phyloP scores from a whole-genome alignment of 2,113 vertebrate genomes.

The Raja brachyura region DNA sequence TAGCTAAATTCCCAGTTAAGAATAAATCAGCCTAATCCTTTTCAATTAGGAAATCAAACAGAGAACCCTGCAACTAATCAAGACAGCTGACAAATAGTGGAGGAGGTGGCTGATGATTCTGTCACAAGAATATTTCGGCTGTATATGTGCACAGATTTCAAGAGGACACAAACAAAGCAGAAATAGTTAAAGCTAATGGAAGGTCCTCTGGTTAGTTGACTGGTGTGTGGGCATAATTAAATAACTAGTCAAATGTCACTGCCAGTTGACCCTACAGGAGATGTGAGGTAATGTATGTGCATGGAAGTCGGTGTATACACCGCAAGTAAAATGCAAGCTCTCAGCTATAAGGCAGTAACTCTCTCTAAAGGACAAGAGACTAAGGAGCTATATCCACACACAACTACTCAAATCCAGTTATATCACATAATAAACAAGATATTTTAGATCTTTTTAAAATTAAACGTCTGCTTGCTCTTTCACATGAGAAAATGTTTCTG shows the following conservation, averaged over 20 bases:
- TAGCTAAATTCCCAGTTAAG: too few species aligned
- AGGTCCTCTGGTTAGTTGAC: not conserved
- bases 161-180: not conserved
- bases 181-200: not conserved
- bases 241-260: not conserved
- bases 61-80: not conserved
- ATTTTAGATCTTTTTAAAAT: not conserved
- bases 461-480: not conserved
- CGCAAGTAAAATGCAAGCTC: not conserved
- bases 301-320: not conserved
- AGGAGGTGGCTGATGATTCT: not conserved
- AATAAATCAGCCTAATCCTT: too few species aligned
- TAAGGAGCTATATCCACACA: not conserved
- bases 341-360: not conserved
- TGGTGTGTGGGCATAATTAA: not conserved
- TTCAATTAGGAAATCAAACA: not conserved
- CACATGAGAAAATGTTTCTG: slow-evolving; percentile 18
- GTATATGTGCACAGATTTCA: not conserved
- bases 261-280: not conserved
- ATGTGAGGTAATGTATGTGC: not conserved
- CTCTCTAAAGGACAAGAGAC: not conserved
- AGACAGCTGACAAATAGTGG: not conserved
- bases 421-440: not conserved
- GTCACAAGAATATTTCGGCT: not conserved
- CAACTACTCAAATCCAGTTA: slow-evolving; percentile 10